Evolutionary conservation across 2,113 vertebrate genomes (phyloP).

Genomic region (Eidolon helvum): DNA sequence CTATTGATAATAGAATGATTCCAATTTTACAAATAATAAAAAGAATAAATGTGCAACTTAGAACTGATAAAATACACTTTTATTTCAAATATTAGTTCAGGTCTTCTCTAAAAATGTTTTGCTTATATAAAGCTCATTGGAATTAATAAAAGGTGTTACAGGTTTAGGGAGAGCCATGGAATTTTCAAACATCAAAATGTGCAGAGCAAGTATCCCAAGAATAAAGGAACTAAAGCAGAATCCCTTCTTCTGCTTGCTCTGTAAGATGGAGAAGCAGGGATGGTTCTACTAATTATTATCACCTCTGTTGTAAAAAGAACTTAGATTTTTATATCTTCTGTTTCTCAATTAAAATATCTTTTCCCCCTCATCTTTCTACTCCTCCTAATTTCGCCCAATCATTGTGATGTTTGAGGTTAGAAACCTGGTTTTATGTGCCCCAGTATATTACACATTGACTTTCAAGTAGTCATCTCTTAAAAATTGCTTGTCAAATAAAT

Average conservation of each 20-base stretch:
- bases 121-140: not conserved
- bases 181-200: not conserved
- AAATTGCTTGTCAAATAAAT: not conserved
- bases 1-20: not conserved
- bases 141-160: not conserved
- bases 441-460: not conserved
- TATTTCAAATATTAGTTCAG: not conserved
- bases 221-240: not conserved
- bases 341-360: not conserved
- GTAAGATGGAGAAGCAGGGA: not conserved
- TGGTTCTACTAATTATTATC: not conserved
- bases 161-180: not conserved
- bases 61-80: not conserved
- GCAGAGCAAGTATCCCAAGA: not conserved
- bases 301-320: not conserved
- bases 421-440: rapidly evolving
- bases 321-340: not conserved
- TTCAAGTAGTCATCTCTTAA: not conserved
- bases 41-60: not conserved
- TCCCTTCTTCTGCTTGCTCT: not conserved
- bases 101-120: not conserved
- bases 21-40: not conserved
- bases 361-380: not conserved
- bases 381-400: not conserved
- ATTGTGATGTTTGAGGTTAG: not conserved